These are phyloP conservation scores for Acanthochromis polyacanthus DNA, from an alignment of 2,113 vertebrate species.

Conservation along the genomic window DNA sequence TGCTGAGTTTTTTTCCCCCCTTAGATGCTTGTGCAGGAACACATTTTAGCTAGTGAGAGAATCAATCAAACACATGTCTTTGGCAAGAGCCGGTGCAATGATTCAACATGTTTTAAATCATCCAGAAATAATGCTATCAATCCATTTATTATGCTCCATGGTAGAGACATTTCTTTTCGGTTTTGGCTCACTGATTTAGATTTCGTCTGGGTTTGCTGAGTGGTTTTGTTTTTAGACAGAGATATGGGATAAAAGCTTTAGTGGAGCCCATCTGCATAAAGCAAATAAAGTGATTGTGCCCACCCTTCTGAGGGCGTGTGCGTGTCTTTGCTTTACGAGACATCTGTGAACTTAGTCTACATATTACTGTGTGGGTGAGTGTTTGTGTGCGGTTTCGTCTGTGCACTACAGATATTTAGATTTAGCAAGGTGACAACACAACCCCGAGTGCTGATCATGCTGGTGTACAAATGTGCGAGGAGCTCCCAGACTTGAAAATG, in stretches of 20 bases:
- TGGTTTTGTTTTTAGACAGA: background rate
- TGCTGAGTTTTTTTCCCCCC: background rate
- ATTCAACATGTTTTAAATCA: background rate
- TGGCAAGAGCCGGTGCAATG: background rate
- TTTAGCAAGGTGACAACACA: background rate
- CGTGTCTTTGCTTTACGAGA: no score
- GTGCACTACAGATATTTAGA: background rate
- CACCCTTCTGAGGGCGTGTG: background rate
- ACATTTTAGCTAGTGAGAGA: slow-evolving; percentile 22
- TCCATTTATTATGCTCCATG: background rate
- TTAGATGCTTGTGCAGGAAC: background rate
- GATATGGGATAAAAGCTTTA: background rate
- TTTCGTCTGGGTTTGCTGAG: background rate
- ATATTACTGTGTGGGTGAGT: no score
- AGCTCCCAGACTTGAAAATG: background rate
- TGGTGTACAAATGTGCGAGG: slow-evolving; percentile 11
- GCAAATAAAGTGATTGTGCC: background rate
- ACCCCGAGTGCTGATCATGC: background rate
- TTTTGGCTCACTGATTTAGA: slow-evolving; percentile 12
- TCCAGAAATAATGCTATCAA: background rate
- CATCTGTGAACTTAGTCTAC: no score
- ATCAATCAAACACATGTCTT: slow-evolving; percentile 19
- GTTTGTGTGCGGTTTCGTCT: background rate
- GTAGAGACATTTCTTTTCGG: background rate
- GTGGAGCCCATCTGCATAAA: background rate